Evolutionary conservation across 2,888 invertebrate species (phyloP), one percentile per base, ranked within the genome.

Genomic region (Mystacides longicornis): DNA sequence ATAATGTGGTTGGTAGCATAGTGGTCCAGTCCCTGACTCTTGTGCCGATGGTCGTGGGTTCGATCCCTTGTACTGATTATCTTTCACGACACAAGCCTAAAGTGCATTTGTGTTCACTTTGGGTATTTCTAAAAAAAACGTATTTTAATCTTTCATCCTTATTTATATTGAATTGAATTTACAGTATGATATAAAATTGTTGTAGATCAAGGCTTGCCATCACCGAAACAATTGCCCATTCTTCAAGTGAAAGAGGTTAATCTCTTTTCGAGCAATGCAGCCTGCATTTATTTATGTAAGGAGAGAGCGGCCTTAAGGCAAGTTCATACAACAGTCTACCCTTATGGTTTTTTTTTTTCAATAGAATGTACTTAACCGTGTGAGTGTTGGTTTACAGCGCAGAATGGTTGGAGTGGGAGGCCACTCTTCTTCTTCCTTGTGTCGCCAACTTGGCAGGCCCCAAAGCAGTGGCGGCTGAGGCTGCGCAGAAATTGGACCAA

Each of bases 201-300:
- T 37, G 3, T 14, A 56, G 56, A 56, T 46, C 37, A 43, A 4
- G 3, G 21, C 20, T 20, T 80, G 63, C 71, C 78, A 64, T 77
- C 79, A 50, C 79, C 82, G 1, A 73, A 78, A 51, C 77, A 81
- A 57, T 74, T 89, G 60, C 90, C 91, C 0, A 76, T 81, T 49
- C 70, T 89, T 49, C 78, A 81, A 64, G 69, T 86, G 37, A 78
- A 83, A 55, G 82, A 82, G 42, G 66, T 80, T 18, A 73, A 71
- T 48, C 70, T 91, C 65, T 89, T 89, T 71, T 85, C 87, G 45
- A 78, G 83, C 52, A 86, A 86, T 71, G 84, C 88, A 1, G 85
- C 85, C 0, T 74, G 82, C 16, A 81, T 81, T 66, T 85, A 82
- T 66, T 68, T 90, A 49, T 75, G 83, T 55, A 81, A 82, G 1